These are phyloP conservation scores for Lordiphosa stackelbergi DNA, from an alignment of 1,140 invertebrate genomes.

Conservation along the genomic window DNA sequence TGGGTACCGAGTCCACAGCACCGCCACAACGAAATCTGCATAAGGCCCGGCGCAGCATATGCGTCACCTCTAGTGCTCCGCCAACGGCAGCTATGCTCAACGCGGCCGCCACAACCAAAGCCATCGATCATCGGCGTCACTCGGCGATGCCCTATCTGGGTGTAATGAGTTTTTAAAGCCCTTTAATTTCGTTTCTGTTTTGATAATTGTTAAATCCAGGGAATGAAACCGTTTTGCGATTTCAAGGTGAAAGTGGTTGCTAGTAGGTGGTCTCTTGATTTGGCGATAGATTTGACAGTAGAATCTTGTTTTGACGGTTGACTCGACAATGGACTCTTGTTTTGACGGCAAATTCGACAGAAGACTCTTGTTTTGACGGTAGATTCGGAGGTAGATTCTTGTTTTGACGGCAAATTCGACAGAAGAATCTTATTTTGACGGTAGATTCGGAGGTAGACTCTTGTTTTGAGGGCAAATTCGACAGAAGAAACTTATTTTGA, in stretches of 20 bases:
- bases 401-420: too few relatives aligned
- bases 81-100: constrained; percentile 49
- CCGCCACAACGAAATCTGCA: constrained; percentile 34
- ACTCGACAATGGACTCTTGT: too few relatives aligned
- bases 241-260: neutral
- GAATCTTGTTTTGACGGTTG: too few relatives aligned
- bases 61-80: constrained; percentile 67
- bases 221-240: constrained; percentile 28
- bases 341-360: too few relatives aligned
- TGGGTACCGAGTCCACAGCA: constrained; percentile 58
- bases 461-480: too few relatives aligned
- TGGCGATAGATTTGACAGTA: too few relatives aligned
- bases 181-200: constrained; percentile 17
- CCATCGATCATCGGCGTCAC: constrained; percentile 61
- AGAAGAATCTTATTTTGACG: too few relatives aligned
- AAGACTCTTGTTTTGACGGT: too few relatives aligned
- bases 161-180: constrained; percentile 56
- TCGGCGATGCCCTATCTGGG: constrained; percentile 74
- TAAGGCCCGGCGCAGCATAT: constrained; percentile 66
- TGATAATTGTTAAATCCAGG: constrained; percentile 12
- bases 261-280: too few relatives aligned
- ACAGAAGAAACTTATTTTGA: too few relatives aligned
- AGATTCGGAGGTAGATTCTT: too few relatives aligned
- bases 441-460: too few relatives aligned
- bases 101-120: constrained; percentile 26